Conservation (phyloP, 2,113 vertebrate species). For the Malurus melanocephalus region DNA sequence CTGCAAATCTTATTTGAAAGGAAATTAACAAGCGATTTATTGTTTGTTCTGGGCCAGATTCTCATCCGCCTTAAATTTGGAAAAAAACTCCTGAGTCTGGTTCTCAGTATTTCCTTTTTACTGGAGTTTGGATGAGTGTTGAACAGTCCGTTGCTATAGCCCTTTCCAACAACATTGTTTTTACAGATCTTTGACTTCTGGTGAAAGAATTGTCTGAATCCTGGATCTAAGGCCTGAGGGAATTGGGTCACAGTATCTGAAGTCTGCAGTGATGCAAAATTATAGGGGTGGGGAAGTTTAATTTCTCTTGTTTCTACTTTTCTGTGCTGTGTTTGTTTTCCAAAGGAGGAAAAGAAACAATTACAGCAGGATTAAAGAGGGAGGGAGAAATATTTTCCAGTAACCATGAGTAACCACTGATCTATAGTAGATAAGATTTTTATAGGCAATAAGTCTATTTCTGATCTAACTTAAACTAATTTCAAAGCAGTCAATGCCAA, state of each 20-base stretch:
- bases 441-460: slow-evolving; percentile 7
- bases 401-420: background rate
- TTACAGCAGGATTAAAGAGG: background rate
- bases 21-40: background rate
- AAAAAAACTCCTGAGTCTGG: background rate
- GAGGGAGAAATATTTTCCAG: background rate
- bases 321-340: background rate
- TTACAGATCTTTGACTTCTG: background rate
- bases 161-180: background rate
- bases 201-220: background rate
- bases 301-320: background rate
- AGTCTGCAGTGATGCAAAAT: background rate
- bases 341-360: background rate
- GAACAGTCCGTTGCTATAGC: background rate
- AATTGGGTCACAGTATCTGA: background rate
- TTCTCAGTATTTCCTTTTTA: background rate
- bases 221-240: background rate
- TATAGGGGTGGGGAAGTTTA: background rate
- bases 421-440: background rate
- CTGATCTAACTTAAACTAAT: slow-evolving; percentile 17
- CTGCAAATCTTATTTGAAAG: background rate
- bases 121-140: background rate
- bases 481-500: background rate
- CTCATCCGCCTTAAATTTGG: background rate
- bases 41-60: background rate